phyloP scores from a whole-genome alignment of 2,888 invertebrate species.

The Arge pagana region DNA sequence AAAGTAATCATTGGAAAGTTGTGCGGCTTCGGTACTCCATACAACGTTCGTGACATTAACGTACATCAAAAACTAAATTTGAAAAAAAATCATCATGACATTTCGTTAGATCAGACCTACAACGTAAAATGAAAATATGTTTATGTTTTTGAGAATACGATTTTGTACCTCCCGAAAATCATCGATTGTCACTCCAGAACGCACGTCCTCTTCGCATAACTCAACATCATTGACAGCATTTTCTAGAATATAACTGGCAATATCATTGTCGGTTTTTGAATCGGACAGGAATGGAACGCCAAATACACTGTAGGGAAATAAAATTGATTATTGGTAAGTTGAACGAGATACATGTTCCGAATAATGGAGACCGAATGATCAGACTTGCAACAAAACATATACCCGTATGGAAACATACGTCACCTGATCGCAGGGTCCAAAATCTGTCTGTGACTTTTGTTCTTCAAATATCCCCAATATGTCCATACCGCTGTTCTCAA shows the following conservation, averaged over 20 bases:
- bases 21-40: conserved; percentile 46
- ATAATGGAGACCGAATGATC: no score
- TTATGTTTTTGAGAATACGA: no score
- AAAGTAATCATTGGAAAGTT: conserved; percentile 59
- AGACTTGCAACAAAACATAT: no score
- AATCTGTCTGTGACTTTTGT: conserved; percentile 2
- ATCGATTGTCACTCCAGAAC: no score
- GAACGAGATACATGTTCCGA: no score
- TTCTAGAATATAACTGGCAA: no score
- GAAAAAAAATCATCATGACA: no score
- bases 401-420: conserved; percentile 3
- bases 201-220: no score
- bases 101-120: no score
- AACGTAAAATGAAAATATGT: no score
- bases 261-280: conserved; percentile 14
- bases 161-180: no score
- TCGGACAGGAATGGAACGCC: conserved; percentile 41
- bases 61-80: conserved; percentile 36
- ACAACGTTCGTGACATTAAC: conserved; percentile 34
- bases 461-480: conserved; percentile 29
- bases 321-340: conserved; percentile 5
- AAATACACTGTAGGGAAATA: conserved; percentile 36
- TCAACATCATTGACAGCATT: no score
- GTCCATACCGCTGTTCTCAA: conserved; percentile 41
- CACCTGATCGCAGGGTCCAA: conserved; percentile 17